These are phyloP conservation scores for Verasper variegatus DNA, from an alignment of 2,113 vertebrate species.

Conservation along the genomic window DNA sequence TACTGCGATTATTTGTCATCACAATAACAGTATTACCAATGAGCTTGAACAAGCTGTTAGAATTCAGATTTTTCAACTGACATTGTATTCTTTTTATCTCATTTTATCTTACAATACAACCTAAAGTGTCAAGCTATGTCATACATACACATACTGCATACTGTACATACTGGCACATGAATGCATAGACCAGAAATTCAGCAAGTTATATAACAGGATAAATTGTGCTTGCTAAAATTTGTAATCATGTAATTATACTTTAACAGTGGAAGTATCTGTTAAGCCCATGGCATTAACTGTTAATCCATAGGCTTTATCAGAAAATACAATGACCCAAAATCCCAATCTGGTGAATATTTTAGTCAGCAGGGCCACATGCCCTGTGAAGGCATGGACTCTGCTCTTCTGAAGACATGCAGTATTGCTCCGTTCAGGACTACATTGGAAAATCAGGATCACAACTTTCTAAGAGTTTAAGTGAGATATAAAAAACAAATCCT, in stretches of 20 bases:
- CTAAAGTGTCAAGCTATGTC: not conserved
- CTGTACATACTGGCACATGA: not conserved
- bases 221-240: conserved; percentile 19
- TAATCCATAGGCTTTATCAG: conserved; percentile 55
- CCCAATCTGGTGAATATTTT: conserved; percentile 45
- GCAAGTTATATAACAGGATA: conserved; percentile 22
- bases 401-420: not conserved
- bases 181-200: not conserved
- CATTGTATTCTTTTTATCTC: too few relatives aligned
- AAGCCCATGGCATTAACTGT: conserved; percentile 49
- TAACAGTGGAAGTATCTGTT: conserved; percentile 36
- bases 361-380: conserved; percentile 15
- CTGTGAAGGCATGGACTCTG: conserved; percentile 5
- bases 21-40: not conserved
- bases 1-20: not conserved
- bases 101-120: not conserved
- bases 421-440: not conserved
- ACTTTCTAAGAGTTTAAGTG: too few relatives aligned
- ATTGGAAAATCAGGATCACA: not conserved
- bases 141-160: not conserved
- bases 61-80: not conserved
- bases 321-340: conserved; percentile 56
- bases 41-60: not conserved
- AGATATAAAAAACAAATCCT: too few relatives aligned
- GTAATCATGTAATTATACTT: conserved; percentile 45